These are phyloP conservation scores for Heterohyrax brucei DNA, from an alignment of 2,797 vertebrate genomes.

Conservation along the genomic window DNA sequence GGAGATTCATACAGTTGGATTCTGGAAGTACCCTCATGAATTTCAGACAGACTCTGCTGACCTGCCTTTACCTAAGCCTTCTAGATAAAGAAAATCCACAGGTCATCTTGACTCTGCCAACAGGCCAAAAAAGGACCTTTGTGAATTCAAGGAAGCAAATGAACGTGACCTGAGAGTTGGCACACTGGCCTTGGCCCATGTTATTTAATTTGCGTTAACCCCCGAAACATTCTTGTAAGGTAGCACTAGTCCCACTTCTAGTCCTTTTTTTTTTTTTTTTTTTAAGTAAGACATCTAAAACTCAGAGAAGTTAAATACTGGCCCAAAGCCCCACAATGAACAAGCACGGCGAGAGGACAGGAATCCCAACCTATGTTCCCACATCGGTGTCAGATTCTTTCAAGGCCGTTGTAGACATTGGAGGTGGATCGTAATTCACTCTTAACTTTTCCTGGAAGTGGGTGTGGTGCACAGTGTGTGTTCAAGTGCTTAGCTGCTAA, in stretches of 20 bases:
- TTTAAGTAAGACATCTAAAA: no score
- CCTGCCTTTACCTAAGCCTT: background rate
- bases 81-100: background rate
- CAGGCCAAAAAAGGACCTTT: background rate
- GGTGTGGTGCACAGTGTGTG: no score
- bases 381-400: background rate
- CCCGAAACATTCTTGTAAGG: slow-evolving; percentile 26
- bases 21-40: background rate
- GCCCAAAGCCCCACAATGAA: background rate
- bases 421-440: background rate
- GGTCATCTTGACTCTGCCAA: background rate
- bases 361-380: background rate
- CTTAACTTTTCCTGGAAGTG: no score
- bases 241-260: background rate
- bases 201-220: slow-evolving; percentile 33
- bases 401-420: background rate
- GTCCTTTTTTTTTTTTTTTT: no score
- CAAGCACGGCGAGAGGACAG: background rate
- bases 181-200: background rate
- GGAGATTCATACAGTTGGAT: background rate
- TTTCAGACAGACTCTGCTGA: background rate
- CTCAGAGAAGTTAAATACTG: background rate
- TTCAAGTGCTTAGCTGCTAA: no score
- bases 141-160: slow-evolving; percentile 14
- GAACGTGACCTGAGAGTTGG: background rate